Percentiles rank a stretch among this genome's conserved stretches.
Evolutionary conservation across 2,113 vertebrate species (phyloP).

Genomic region (Ellobius talpinus): DNA sequence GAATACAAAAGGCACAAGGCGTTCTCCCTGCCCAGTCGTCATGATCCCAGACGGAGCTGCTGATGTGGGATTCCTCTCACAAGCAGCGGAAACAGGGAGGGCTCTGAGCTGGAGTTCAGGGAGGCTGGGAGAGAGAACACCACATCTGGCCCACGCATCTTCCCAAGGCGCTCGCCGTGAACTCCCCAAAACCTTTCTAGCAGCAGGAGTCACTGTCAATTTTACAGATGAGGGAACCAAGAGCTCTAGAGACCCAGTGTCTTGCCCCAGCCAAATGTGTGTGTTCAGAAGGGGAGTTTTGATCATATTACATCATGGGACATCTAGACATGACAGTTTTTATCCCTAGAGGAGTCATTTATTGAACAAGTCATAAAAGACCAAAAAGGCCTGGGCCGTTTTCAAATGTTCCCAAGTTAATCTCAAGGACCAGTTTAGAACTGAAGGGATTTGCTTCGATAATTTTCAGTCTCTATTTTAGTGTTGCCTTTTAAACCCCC

Average conservation of each 20-base stretch:
- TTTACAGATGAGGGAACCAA: conserved; percentile 50
- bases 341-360: conserved; percentile 43
- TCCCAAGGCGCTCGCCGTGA: background rate
- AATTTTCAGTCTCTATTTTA: conserved; percentile 60
- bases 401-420: conserved; percentile 56
- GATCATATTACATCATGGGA: background rate
- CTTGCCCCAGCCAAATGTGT: conserved; percentile 8
- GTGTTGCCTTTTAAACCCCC: conserved; percentile 58
- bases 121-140: background rate
- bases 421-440: conserved; percentile 39
- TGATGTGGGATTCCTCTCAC: background rate
- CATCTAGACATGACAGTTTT: background rate
- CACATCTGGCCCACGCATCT: background rate
- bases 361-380: conserved; percentile 35
- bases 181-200: background rate
- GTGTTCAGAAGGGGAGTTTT: background rate
- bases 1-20: background rate
- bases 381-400: background rate
- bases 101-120: background rate
- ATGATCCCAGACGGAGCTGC: background rate
- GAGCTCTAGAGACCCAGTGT: background rate
- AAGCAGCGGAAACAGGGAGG: background rate
- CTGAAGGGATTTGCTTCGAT: conserved; percentile 40
- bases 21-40: background rate
- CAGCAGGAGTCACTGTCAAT: background rate